Evolutionary conservation across 2,797 vertebrate species (phyloP).

Genomic region (Urophycis tenuis): DNA sequence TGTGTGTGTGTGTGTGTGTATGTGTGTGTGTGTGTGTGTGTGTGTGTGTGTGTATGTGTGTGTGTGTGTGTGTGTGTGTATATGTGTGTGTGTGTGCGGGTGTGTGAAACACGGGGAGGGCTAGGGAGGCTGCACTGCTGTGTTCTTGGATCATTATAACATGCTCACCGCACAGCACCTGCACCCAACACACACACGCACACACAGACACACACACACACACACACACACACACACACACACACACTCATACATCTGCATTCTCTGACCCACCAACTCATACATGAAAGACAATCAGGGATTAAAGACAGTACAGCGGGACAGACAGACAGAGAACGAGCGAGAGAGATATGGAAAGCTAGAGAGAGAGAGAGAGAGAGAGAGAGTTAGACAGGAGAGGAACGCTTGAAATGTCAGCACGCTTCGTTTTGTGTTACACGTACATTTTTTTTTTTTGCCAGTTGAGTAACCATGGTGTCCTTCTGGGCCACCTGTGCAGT

Average conservation of each 20-base stretch:
- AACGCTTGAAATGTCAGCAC: background rate
- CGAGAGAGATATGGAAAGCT: slow-evolving; percentile 10
- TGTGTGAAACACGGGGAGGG: slow-evolving; percentile 30
- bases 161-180: slow-evolving; percentile 58
- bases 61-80: background rate
- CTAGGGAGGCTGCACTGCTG: slow-evolving; percentile 39
- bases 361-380: slow-evolving; percentile 10
- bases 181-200: slow-evolving; percentile 15
- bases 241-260: slow-evolving; percentile 17
- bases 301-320: slow-evolving; percentile 27
- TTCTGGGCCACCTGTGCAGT: background rate
- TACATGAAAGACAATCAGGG: slow-evolving; percentile 32
- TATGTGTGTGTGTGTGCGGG: background rate
- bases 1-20: background rate
- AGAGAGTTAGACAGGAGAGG: background rate
- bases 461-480: background rate
- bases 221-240: background rate
- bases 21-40: background rate
- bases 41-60: background rate
- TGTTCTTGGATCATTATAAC: slow-evolving; percentile 53
- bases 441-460: background rate
- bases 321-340: slow-evolving; percentile 15
- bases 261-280: slow-evolving; percentile 38
- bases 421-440: background rate
- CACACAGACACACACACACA: slow-evolving; percentile 18